These are phyloP conservation scores for Gobiocypris rarus DNA, from an alignment of 2,113 vertebrate species.

Conservation along the genomic window DNA sequence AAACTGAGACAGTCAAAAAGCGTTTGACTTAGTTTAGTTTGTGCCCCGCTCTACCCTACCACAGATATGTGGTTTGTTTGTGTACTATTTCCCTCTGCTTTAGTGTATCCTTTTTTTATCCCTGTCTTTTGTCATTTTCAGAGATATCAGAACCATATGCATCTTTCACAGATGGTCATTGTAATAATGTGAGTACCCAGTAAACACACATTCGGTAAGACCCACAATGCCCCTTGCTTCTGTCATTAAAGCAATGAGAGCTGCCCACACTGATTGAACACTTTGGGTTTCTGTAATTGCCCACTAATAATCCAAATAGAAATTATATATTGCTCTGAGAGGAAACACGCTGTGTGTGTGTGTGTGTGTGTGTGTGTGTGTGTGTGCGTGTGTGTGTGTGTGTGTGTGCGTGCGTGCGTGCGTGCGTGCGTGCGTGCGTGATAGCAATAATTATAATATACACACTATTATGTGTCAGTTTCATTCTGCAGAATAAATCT, in stretches of 20 bases:
- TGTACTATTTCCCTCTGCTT: neutral
- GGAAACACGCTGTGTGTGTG: neutral
- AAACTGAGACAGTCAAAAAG: no score
- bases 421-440: neutral
- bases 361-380: neutral
- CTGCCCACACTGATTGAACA: constrained; percentile 50
- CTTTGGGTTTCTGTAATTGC: constrained; percentile 51
- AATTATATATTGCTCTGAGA: constrained; percentile 42
- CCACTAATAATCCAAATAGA: constrained; percentile 52
- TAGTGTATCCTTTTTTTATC: neutral
- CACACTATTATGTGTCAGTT: constrained; percentile 49
- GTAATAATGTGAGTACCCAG: constrained; percentile 42
- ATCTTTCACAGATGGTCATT: constrained; percentile 50
- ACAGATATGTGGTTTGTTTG: neutral
- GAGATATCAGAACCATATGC: neutral
- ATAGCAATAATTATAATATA: constrained; percentile 40
- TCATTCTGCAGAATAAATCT: constrained; percentile 46
- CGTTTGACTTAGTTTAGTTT: no score
- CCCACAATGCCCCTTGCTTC: constrained; percentile 47
- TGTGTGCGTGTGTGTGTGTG: neutral
- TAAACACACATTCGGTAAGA: constrained; percentile 44
- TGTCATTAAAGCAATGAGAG: constrained; percentile 53
- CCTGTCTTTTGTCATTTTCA: no score
- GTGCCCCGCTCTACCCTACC: no score
- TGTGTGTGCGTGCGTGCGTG: neutral